Evolutionary conservation across 37 sponge, comb jelly and placozoan species (phyloP).

Genomic region (Cladorhizidae sp.): DNA sequence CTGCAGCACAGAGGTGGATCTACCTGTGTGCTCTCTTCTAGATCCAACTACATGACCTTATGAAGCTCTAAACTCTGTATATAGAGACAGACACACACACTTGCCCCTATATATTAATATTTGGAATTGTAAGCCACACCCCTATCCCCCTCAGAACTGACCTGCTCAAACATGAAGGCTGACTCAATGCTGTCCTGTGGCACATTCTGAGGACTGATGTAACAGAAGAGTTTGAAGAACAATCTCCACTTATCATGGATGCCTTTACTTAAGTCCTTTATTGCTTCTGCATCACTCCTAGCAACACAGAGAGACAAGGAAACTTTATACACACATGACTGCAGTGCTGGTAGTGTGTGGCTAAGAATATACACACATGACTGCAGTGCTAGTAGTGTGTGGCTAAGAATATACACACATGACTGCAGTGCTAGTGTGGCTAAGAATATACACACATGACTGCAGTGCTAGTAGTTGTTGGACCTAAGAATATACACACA

Average conservation of each 20-base stretch:
- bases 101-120: neutral
- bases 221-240: slow-evolving; percentile 91
- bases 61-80: too few species aligned
- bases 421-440: too few species aligned
- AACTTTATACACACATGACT: too few species aligned
- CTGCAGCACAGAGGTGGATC: neutral
- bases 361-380: too few species aligned
- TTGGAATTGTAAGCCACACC: neutral
- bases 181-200: slow-evolving; percentile 78
- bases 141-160: slow-evolving; percentile 17
- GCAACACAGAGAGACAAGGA: neutral
- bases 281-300: slow-evolving; percentile 30
- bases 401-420: too few species aligned
- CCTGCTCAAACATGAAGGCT: slow-evolving; percentile 90
- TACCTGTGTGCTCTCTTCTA: neutral
- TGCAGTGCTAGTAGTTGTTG: too few species aligned
- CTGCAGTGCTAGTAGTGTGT: too few species aligned
- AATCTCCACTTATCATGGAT: slow-evolving; percentile 61
- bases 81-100: neutral
- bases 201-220: slow-evolving; percentile 60
- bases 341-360: too few species aligned
- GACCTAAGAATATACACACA: too few species aligned
- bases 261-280: slow-evolving; percentile 33
- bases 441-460: too few species aligned
- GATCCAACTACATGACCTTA: too few species aligned